phyloP scores from a whole-genome alignment of 1,140 invertebrate genomes.

The Formica selysi region DNA sequence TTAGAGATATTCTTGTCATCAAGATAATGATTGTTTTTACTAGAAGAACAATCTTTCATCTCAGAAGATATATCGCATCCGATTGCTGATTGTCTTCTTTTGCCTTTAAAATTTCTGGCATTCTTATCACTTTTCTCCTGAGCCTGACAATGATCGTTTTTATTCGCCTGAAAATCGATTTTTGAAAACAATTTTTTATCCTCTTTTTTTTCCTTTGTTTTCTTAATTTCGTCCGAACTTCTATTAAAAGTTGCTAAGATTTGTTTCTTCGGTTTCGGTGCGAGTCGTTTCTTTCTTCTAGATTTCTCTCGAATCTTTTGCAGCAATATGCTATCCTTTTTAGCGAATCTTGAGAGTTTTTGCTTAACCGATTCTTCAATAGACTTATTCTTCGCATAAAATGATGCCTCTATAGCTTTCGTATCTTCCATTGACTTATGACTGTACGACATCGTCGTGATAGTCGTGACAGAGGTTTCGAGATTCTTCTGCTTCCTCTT shows the following conservation, averaged over 20 bases:
- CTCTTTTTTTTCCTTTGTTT: neutral
- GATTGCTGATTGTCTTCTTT: neutral
- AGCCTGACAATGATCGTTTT: neutral
- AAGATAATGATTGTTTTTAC: neutral
- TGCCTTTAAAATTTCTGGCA: neutral
- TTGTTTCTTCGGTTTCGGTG: conserved; percentile 58
- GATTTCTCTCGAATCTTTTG: conserved; percentile 69
- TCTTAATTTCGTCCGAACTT: neutral
- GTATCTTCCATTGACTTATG: no score
- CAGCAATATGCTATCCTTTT: conserved; percentile 58
- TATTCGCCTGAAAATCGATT: neutral
- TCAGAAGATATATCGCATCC: neutral
- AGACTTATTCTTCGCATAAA: neutral
- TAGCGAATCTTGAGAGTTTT: conserved; percentile 12
- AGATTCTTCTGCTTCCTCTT: conserved; percentile 69
- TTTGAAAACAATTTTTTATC: neutral
- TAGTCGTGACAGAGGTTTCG: conserved; percentile 63
- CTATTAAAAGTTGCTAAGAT: neutral
- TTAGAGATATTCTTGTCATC: neutral
- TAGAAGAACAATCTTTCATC: neutral
- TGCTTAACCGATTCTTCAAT: conserved; percentile 5
- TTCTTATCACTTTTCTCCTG: conserved; percentile 6
- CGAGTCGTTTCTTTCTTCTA: conserved; percentile 64
- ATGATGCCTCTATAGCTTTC: neutral
- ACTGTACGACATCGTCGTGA: conserved; percentile 29